Base-by-base conservation (phyloP, 2,888 invertebrate species). In the Polyommatus iphigenia region DNA sequence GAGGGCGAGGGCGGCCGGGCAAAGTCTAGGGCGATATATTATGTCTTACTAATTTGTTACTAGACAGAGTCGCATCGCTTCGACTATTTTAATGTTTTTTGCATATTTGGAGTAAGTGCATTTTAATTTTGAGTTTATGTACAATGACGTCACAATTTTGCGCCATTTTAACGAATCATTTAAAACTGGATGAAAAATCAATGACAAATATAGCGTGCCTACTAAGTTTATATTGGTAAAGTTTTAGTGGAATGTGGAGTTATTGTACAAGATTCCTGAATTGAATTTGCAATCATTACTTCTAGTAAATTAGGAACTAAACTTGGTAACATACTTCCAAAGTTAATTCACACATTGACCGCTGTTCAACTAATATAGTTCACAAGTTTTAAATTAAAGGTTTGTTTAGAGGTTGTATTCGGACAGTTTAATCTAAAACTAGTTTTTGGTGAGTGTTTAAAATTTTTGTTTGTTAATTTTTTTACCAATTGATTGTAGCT, bases 31-130 rank as follows among this genome's bases (percentile, higher is more conserved):
- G 67, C 67, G 67, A 67, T 32, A 67, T 36, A 36, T 24, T 24
- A 24, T 67, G 67, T 67, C 67, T 67, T 67, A 67, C 67, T 32
- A 15, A 67, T 67, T 67, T 67, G 20, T 67, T 67, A 67, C 29
- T 67, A 67, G 67, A 67, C 29, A 67, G 29, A 67, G 15, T 67
- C 67, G 29, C 67, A 32, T 67, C 29, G 67, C 67, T 67, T 67
- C 29, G 67, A 67, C 29, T 15, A 24, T 67, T 67, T 20, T 29
- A 32, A 67, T 67, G 67, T 67, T 29, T 67, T 67, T 67, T 67
- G 29, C 67, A 67, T 67, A 67, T 67, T 67, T 67, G 67, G 67
- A 32, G 24, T 67, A 67, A 67, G 29, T 18, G 29, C 15, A 32
- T 67, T 67, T 67, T 24, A 67, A 29, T 67, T 32, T 67, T 18